A percentile compares a stretch with the other conserved stretches of the same genome.
Conservation (phyloP, 2,888 invertebrate species). For the Lasioglossum marginatum region DNA sequence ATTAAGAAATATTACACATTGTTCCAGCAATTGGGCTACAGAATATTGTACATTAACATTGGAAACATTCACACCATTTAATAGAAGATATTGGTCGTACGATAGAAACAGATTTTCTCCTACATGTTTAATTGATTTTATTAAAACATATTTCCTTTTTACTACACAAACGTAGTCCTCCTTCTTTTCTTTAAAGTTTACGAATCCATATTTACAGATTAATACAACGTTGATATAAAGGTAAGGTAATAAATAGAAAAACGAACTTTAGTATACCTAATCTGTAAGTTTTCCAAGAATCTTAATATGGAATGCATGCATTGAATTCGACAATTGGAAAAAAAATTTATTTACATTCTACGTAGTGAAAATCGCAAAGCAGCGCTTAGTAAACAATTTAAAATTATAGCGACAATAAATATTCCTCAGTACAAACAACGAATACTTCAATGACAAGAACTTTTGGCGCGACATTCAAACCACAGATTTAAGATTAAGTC, state of each 20-base stretch:
- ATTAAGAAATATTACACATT: constrained; percentile 26
- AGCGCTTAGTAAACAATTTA: constrained; percentile 49
- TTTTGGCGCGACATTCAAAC: not conserved
- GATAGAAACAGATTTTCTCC: constrained; percentile 28
- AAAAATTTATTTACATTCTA: constrained; percentile 33
- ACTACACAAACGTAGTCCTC: constrained; percentile 15
- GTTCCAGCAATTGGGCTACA: constrained; percentile 30
- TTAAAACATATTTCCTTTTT: constrained; percentile 34
- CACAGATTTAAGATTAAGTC: no score
- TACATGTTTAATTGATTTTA: constrained; percentile 27
- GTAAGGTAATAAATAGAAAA: not conserved
- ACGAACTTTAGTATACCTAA: not conserved
- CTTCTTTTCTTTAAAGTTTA: constrained; percentile 1
- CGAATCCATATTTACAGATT: constrained; percentile 12
- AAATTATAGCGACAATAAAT: not conserved
- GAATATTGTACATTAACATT: constrained; percentile 20
- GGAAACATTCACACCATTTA: constrained; percentile 31
- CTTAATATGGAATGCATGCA: constrained; percentile 10
- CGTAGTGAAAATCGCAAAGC: constrained; percentile 40
- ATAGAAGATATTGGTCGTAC: constrained; percentile 38
- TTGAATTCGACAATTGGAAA: not conserved
- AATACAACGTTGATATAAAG: constrained; percentile 12
- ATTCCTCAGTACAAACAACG: not conserved
- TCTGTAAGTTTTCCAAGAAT: constrained; percentile 11
- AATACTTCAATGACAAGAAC: not conserved